Percentiles rank a stretch among this genome's conserved stretches.
phyloP scores from a whole-genome alignment of 64 coral and sea anemone genomes.

The Pocillopora damicornis region DNA sequence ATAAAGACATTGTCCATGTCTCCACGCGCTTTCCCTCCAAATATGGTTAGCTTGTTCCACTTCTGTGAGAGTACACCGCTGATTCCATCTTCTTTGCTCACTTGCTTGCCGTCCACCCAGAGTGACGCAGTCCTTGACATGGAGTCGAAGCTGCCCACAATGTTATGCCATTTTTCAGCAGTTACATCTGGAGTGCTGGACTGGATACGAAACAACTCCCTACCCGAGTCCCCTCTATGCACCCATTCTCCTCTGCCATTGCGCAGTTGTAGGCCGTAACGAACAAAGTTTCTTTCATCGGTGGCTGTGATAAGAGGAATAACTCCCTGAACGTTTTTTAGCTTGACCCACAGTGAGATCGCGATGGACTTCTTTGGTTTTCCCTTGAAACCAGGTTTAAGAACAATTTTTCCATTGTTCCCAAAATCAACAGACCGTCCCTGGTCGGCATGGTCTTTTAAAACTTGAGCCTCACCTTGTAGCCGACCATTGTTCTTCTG shows the following conservation, averaged over 20 bases:
- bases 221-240: slow-evolving; percentile 60
- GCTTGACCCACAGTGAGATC: slow-evolving; percentile 78
- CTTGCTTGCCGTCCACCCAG: slow-evolving; percentile 79
- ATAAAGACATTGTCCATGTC: slow-evolving; percentile 75
- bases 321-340: slow-evolving; percentile 38
- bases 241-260: slow-evolving; percentile 71
- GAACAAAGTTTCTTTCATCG: slow-evolving; percentile 55
- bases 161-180: slow-evolving; percentile 71
- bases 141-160: slow-evolving; percentile 59
- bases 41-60: slow-evolving; percentile 75
- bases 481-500: slow-evolving; percentile 69
- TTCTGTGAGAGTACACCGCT: slow-evolving; percentile 61
- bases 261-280: slow-evolving; percentile 54
- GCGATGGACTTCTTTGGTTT: slow-evolving; percentile 78
- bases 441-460: slow-evolving; percentile 43
- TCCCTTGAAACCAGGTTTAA: slow-evolving; percentile 65
- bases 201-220: slow-evolving; percentile 71
- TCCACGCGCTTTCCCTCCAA: slow-evolving; percentile 65
- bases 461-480: slow-evolving; percentile 54
- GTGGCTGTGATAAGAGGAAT: slow-evolving; percentile 66
- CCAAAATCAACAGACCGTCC: slow-evolving; percentile 64
- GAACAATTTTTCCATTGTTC: slow-evolving; percentile 60
- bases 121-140: slow-evolving; percentile 48
- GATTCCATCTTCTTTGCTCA: slow-evolving; percentile 32
- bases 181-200: slow-evolving; percentile 51